Evolutionary conservation across 2,888 invertebrate species (phyloP).

Genomic region (Cerastis rubricosa): DNA sequence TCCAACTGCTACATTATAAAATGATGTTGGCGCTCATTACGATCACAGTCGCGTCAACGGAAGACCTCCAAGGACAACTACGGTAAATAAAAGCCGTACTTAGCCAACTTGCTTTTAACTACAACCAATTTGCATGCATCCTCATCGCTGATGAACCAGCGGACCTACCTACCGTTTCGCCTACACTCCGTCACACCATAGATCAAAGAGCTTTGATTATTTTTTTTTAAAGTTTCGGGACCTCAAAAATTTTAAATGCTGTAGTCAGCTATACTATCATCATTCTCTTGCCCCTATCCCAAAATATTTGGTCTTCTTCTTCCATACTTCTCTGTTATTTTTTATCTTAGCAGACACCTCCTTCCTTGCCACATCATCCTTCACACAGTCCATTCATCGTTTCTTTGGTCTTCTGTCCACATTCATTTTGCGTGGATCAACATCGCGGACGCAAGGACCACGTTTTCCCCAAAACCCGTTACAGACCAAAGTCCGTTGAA

Average conservation of each 20-base stretch:
- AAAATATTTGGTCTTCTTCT: no score
- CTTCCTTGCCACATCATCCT: no score
- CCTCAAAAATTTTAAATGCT: neutral
- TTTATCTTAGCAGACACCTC: no score
- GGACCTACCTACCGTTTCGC: neutral
- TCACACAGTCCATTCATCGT: no score
- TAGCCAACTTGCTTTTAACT: neutral
- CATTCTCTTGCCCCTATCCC: no score
- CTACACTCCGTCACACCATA: neutral
- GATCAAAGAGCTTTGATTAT: neutral
- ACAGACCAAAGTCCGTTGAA: neutral
- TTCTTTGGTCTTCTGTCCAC: no score
- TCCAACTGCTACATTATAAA: constrained; percentile 15
- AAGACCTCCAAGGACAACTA: constrained; percentile 39
- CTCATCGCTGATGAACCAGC: neutral
- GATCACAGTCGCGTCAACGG: constrained; percentile 44
- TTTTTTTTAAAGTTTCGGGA: neutral
- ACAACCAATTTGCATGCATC: neutral
- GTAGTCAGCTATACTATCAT: no score
- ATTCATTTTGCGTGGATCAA: neutral
- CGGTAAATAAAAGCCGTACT: constrained; percentile 23
- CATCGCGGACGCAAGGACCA: neutral
- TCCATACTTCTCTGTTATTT: no score
- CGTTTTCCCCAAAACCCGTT: neutral
- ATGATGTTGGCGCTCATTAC: constrained; percentile 19